A percentile compares a stretch with the other conserved stretches of the same genome.
Evolutionary conservation across 2,113 vertebrate genomes (phyloP).

Genomic region (Malurus melanocephalus): DNA sequence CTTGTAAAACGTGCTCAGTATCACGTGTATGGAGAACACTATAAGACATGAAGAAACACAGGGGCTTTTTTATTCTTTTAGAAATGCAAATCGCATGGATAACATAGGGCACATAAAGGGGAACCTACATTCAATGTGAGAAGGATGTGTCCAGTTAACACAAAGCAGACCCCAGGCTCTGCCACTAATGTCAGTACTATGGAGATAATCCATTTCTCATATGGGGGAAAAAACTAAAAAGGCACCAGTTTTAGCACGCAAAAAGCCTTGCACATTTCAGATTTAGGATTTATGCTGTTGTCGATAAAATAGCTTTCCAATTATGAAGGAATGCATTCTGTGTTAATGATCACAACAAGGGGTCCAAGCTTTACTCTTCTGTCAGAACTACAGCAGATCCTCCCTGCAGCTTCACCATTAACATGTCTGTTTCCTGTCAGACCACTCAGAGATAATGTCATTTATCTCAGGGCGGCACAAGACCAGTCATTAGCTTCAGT

Average conservation of each 20-base stretch:
- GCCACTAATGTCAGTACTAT: not conserved
- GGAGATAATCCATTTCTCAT: not conserved
- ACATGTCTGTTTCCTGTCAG: constrained; percentile 88
- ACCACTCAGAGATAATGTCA: constrained; percentile 85
- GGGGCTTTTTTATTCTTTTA: not conserved
- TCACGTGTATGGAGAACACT: not conserved
- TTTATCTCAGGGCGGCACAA: constrained; percentile 83
- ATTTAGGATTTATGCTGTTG: constrained; percentile 64
- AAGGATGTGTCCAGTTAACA: not conserved
- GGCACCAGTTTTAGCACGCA: constrained; percentile 4
- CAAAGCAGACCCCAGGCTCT: not conserved
- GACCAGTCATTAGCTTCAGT: constrained; percentile 82
- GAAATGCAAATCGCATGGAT: not conserved
- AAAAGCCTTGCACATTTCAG: constrained; percentile 7
- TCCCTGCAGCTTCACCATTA: constrained; percentile 81
- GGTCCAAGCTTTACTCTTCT: constrained; percentile 73
- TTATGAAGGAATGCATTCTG: constrained; percentile 73
- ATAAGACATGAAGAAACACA: not conserved
- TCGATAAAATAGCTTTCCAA: constrained; percentile 70
- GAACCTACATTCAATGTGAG: not conserved
- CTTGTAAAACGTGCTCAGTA: not conserved
- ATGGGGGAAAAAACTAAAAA: not conserved
- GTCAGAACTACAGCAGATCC: constrained; percentile 73
- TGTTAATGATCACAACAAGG: constrained; percentile 77
- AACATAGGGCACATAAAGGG: not conserved